Conservation (phyloP, 2,113 vertebrate genomes). For the Callithrix jacchus region DNA sequence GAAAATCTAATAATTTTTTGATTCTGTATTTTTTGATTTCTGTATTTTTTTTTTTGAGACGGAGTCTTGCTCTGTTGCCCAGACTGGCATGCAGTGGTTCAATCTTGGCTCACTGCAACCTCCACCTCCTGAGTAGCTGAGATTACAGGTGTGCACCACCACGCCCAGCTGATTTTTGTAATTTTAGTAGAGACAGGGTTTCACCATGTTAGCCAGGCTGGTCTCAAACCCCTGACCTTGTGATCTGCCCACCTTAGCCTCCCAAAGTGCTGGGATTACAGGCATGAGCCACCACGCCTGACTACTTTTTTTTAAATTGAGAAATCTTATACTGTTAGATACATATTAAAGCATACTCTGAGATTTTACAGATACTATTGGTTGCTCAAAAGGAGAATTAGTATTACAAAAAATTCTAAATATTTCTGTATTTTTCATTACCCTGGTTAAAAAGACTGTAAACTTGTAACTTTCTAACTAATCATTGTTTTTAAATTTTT, state of each 20-base stretch:
- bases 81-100: too few relatives aligned
- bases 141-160: too few relatives aligned
- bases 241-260: too few relatives aligned
- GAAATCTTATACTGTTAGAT: background rate
- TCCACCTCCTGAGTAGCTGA: too few relatives aligned
- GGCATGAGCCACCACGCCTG: too few relatives aligned
- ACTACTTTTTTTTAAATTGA: background rate
- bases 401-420: constrained; percentile 24
- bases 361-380: background rate
- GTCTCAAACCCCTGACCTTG: too few relatives aligned
- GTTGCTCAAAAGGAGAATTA: constrained; percentile 15
- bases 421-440: background rate
- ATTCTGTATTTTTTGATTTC: background rate
- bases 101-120: too few relatives aligned
- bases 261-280: too few relatives aligned
- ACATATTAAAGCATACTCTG: background rate
- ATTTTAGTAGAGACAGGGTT: too few relatives aligned
- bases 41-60: background rate
- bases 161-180: too few relatives aligned
- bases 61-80: too few relatives aligned
- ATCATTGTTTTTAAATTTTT: background rate
- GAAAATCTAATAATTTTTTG: background rate
- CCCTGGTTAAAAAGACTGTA: background rate
- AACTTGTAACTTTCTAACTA: background rate
- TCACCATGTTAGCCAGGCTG: too few relatives aligned